These are phyloP conservation scores for Rhinopithecus roxellana DNA, from an alignment of 2,113 vertebrate species.

Conservation along the genomic window DNA sequence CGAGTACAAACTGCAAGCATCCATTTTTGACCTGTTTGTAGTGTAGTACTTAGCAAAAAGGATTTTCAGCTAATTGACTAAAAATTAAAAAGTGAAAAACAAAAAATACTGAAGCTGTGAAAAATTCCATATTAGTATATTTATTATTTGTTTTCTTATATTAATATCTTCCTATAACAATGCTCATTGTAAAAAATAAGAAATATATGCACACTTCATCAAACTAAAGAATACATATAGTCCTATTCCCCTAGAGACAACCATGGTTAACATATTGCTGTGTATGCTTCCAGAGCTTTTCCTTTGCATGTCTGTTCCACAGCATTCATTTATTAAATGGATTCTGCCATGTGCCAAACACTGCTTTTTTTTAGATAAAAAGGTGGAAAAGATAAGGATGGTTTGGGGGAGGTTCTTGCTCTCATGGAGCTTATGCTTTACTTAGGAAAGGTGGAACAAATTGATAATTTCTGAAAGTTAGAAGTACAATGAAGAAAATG, in stretches of 20 bases:
- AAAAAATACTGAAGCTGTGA: not conserved
- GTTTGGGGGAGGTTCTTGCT: not conserved
- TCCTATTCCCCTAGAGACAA: not conserved
- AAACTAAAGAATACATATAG: not conserved
- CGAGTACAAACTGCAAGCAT: not conserved
- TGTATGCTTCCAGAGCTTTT: not conserved
- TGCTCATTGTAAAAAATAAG: not conserved
- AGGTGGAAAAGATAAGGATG: not conserved
- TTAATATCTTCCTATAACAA: not conserved
- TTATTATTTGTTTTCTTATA: not conserved
- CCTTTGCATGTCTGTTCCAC: not conserved
- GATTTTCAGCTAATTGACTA: not conserved
- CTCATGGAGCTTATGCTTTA: not conserved
- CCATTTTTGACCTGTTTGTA: not conserved
- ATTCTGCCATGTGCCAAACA: not conserved
- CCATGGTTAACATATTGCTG: fast-evolving
- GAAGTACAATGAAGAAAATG: not conserved
- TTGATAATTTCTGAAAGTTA: not conserved
- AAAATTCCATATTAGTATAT: not conserved
- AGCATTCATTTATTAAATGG: not conserved
- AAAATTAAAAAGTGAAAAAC: not conserved
- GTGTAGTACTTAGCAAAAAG: not conserved
- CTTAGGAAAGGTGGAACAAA: not conserved
- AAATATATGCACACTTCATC: not conserved
- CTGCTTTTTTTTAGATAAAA: not conserved